Evolutionary conservation across 2,888 invertebrate genomes (phyloP).

Genomic region (Cryptops parisi): DNA sequence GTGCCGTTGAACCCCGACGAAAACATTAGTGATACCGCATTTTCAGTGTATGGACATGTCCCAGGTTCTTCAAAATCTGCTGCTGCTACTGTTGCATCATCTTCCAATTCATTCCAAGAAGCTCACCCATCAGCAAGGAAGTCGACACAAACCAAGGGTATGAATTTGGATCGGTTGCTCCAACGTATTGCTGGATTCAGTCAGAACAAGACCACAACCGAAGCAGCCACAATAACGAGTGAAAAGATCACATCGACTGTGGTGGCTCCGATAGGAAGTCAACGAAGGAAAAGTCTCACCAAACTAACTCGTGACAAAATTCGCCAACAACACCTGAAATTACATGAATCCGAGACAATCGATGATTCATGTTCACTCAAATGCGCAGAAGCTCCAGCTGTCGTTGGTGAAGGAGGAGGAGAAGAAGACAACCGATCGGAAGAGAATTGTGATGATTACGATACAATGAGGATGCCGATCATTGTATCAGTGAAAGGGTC

Average conservation of each 20-base stretch:
- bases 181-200: conserved; percentile 6
- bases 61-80: too few species aligned
- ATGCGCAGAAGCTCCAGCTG: too few species aligned
- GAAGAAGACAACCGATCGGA: too few species aligned
- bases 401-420: too few species aligned
- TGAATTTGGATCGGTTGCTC: conserved; percentile 10
- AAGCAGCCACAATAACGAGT: neutral
- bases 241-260: neutral
- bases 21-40: neutral
- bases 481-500: conserved; percentile 8
- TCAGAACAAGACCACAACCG: conserved; percentile 8
- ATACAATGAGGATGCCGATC: conserved; percentile 1
- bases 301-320: conserved; percentile 6
- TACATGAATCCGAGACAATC: too few species aligned
- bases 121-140: neutral
- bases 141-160: conserved; percentile 1
- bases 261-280: conserved; percentile 8
- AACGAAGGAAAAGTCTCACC: neutral
- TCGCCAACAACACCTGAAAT: too few species aligned
- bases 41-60: neutral
- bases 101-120: neutral
- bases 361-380: too few species aligned
- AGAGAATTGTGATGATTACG: too few species aligned
- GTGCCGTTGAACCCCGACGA: neutral
- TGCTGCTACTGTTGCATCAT: neutral